Evolutionary conservation across 35 echinoderm and acorn worm species (phyloP).

Genomic region (Holothuria glaberrima): DNA sequence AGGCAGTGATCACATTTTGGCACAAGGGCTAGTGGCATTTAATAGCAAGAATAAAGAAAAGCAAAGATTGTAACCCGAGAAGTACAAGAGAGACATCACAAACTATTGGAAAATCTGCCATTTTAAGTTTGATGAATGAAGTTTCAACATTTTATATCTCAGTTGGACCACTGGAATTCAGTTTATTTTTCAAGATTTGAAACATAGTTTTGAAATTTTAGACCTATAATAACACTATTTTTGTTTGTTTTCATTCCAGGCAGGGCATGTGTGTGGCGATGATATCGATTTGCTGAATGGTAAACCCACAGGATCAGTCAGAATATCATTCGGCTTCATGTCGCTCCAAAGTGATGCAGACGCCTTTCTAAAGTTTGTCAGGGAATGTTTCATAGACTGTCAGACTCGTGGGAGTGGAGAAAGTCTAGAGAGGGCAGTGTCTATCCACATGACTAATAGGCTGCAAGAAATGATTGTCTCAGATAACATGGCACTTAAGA

Average conservation of each 20-base stretch:
- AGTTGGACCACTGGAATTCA: too few relatives aligned
- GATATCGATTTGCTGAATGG: conserved; percentile 90
- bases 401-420: neutral
- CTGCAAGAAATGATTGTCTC: neutral
- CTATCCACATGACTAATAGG: neutral
- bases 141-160: too few relatives aligned
- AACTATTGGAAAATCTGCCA: too few relatives aligned
- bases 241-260: conserved; percentile 35
- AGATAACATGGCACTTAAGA: neutral
- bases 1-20: too few relatives aligned
- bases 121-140: too few relatives aligned
- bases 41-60: too few relatives aligned
- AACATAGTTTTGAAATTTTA: too few relatives aligned
- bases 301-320: conserved; percentile 84
- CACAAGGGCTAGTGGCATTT: too few relatives aligned
- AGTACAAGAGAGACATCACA: too few relatives aligned
- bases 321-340: conserved; percentile 99
- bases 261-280: conserved; percentile 96
- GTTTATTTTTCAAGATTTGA: too few relatives aligned
- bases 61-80: too few relatives aligned
- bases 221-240: too few relatives aligned
- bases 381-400: conserved; percentile 66
- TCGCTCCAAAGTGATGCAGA: conserved; percentile 79
- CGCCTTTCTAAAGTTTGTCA: conserved; percentile 70
- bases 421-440: neutral